Conservation (phyloP, 2,113 vertebrate species). For the Muntiacus muntjak region DNA sequence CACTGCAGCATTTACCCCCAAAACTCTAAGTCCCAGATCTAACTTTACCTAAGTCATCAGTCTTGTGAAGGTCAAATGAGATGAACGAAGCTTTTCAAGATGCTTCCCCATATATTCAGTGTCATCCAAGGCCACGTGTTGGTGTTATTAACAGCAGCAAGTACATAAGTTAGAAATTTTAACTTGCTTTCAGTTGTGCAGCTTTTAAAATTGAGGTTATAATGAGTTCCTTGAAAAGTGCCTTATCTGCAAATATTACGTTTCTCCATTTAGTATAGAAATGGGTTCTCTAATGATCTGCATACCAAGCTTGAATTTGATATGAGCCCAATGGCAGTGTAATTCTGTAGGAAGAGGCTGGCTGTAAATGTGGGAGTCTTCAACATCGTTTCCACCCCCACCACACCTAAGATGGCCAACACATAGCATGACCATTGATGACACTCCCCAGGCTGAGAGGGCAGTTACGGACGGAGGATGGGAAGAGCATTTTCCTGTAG, state of each 20-base stretch:
- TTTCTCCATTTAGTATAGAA: slow-evolving; percentile 22
- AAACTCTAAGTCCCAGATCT: not conserved
- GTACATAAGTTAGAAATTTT: slow-evolving; percentile 29
- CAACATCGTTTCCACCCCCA: not conserved
- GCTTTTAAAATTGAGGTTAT: slow-evolving; percentile 40
- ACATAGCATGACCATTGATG: not conserved
- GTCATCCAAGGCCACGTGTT: not conserved
- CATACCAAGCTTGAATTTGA: not conserved
- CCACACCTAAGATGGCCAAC: not conserved
- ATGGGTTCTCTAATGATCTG: slow-evolving; percentile 8
- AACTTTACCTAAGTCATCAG: not conserved
- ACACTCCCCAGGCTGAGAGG: not conserved
- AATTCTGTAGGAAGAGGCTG: not conserved
- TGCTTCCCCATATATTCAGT: not conserved
- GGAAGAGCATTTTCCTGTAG: not conserved
- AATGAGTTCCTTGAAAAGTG: slow-evolving; percentile 52
- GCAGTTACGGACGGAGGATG: rapidly evolving
- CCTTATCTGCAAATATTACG: slow-evolving; percentile 38
- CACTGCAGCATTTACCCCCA: not conserved
- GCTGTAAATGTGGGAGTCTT: not conserved
- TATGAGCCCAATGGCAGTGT: not conserved
- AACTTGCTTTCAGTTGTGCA: not conserved
- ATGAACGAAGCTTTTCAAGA: not conserved
- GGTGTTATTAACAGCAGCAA: slow-evolving; percentile 24
- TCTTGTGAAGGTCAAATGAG: not conserved